A percentile compares a stretch with the other conserved stretches of the same genome.
phyloP scores from a whole-genome alignment of 2,888 invertebrate genomes.

The Clanis bilineata region DNA sequence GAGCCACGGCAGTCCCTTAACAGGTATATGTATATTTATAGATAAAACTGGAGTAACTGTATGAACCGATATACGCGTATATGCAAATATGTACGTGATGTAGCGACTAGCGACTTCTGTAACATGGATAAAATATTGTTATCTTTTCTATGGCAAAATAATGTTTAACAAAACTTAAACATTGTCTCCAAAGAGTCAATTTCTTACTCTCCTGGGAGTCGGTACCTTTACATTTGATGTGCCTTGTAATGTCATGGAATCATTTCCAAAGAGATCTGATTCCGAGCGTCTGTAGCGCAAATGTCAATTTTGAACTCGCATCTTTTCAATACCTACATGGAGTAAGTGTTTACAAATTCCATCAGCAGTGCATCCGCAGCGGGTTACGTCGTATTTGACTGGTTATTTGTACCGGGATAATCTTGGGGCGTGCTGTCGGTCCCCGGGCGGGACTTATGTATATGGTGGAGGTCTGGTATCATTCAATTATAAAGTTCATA shows the following conservation, averaged over 20 bases:
- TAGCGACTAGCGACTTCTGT: not conserved
- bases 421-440: not conserved
- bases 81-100: slow-evolving; percentile 10
- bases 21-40: slow-evolving; percentile 7
- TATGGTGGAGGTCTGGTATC: not conserved
- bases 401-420: slow-evolving; percentile 11
- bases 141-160: not conserved
- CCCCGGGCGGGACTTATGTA: slow-evolving; percentile 3
- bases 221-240: too few species aligned
- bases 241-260: too few species aligned
- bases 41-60: not conserved
- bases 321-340: not conserved
- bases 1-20: slow-evolving; percentile 11
- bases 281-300: too few species aligned
- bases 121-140: not conserved
- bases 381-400: not conserved
- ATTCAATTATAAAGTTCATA: too few species aligned
- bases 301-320: too few species aligned
- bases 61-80: slow-evolving; percentile 7
- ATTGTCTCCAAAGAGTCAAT: too few species aligned
- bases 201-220: too few species aligned
- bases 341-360: slow-evolving; percentile 1
- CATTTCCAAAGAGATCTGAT: too few species aligned
- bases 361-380: slow-evolving; percentile 8
- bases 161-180: too few species aligned